Conservation (phyloP, 1,140 invertebrate species). For the Habropoda laboriosa region DNA sequence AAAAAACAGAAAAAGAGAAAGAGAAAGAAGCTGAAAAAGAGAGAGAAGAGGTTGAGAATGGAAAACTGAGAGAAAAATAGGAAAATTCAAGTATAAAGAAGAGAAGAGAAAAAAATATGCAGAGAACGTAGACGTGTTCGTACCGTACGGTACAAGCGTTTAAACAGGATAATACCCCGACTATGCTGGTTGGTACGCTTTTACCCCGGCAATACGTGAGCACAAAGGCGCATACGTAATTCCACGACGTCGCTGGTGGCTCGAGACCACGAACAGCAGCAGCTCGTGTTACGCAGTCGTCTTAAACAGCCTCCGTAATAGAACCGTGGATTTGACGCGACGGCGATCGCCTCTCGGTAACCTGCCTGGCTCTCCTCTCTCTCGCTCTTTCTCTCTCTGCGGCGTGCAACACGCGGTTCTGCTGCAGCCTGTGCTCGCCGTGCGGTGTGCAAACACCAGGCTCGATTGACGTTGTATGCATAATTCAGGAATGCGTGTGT, state of each 20-base stretch:
- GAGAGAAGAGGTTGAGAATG: no score
- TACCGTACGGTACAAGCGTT: background rate
- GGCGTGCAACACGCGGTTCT: background rate
- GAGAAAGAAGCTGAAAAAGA: background rate
- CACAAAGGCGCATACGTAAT: slow-evolving; percentile 8
- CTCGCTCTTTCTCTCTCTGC: no score
- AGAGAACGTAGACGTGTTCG: background rate
- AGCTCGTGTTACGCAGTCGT: slow-evolving; percentile 34
- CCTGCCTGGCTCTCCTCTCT: no score
- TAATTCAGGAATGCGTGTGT: slow-evolving; percentile 67
- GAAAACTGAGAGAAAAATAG: background rate
- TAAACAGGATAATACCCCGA: slow-evolving; percentile 23
- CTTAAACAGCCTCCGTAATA: slow-evolving; percentile 50
- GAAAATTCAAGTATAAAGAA: slow-evolving; percentile 22
- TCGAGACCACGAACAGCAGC: slow-evolving; percentile 27
- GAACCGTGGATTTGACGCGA: slow-evolving; percentile 40
- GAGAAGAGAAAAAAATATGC: no score
- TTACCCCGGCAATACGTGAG: background rate
- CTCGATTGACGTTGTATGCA: slow-evolving; percentile 61
- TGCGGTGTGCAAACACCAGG: slow-evolving; percentile 49
- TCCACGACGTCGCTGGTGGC: background rate
- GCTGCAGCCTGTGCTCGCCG: background rate
- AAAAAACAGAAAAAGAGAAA: no score
- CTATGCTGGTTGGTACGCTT: background rate
- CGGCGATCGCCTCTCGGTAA: slow-evolving; percentile 3